Percentiles rank a stretch among this genome's conserved stretches.
These are phyloP conservation scores for Poeciliopsis occidentalis DNA, from an alignment of 2,113 vertebrate species.

Conservation along the genomic window DNA sequence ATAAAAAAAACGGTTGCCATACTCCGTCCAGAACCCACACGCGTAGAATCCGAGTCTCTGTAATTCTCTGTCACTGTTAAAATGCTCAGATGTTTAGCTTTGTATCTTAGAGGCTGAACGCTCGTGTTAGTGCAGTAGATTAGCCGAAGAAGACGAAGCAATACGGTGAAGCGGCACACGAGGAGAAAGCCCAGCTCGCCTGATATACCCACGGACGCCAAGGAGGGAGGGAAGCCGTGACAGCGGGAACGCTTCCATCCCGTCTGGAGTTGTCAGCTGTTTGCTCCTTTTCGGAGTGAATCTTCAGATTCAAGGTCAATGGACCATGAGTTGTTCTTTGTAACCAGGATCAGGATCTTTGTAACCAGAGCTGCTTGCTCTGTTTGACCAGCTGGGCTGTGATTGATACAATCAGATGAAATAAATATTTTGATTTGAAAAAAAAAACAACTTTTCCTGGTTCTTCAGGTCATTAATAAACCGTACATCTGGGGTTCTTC, in stretches of 20 bases:
- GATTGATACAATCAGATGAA: slow-evolving; percentile 3
- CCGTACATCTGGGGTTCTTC: not conserved
- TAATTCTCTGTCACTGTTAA: slow-evolving; percentile 20
- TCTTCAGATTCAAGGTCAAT: not conserved
- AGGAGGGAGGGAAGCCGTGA: not conserved
- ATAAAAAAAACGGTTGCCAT: not conserved
- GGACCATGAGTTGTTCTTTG: slow-evolving; percentile 9
- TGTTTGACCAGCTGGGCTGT: slow-evolving; percentile 28
- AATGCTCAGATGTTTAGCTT: slow-evolving; percentile 17
- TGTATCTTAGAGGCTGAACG: slow-evolving; percentile 17
- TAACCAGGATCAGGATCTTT: not conserved
- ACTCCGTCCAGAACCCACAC: not conserved
- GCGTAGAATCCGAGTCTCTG: not conserved
- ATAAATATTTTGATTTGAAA: slow-evolving; percentile 8
- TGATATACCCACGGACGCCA: not conserved
- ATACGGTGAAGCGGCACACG: not conserved
- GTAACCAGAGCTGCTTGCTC: not conserved
- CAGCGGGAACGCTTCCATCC: not conserved
- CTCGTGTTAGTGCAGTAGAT: slow-evolving; percentile 47
- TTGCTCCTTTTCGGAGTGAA: slow-evolving; percentile 39
- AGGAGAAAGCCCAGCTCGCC: slow-evolving; percentile 2
- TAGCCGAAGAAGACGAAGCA: slow-evolving; percentile 13
- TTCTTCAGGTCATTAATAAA: not conserved
- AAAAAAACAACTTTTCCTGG: not conserved
- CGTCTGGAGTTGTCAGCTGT: slow-evolving; percentile 25